These are phyloP conservation scores for Leucophenga maculata DNA, from an alignment of 2,888 invertebrate species.

Conservation along the genomic window DNA sequence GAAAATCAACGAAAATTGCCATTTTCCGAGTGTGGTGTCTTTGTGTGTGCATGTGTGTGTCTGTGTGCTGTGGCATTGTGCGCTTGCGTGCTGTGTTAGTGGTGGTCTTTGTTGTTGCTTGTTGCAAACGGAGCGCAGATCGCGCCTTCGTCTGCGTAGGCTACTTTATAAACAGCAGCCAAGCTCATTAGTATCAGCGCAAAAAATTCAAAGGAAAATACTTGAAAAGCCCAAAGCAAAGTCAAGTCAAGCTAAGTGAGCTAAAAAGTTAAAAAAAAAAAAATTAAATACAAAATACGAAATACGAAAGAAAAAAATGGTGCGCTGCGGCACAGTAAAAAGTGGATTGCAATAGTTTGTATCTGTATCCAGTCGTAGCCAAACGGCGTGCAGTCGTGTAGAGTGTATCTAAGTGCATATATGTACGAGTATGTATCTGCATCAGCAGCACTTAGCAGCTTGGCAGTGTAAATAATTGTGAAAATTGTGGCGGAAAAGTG, in stretches of 20 bases:
- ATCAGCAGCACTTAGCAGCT: too few species aligned
- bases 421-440: neutral
- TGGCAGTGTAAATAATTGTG: constrained; percentile 30
- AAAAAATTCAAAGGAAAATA: neutral
- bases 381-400: constrained; percentile 13
- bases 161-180: constrained; percentile 56
- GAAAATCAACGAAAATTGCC: constrained; percentile 43
- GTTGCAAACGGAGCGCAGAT: neutral
- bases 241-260: constrained; percentile 5
- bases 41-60: constrained; percentile 2
- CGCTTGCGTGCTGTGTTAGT: constrained; percentile 25
- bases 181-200: constrained; percentile 44
- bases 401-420: constrained; percentile 14
- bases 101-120: constrained; percentile 15
- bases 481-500: constrained; percentile 42
- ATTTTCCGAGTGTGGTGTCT: constrained; percentile 26
- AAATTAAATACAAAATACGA: neutral
- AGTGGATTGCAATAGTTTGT: too few species aligned
- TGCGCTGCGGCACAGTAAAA: constrained; percentile 1
- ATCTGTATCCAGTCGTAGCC: too few species aligned
- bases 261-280: neutral
- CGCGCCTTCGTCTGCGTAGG: constrained; percentile 19
- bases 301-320: neutral
- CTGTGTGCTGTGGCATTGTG: neutral
- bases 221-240: neutral